Conservation (phyloP, 2,888 invertebrate species). For the Callyntrura guangdongensis region DNA sequence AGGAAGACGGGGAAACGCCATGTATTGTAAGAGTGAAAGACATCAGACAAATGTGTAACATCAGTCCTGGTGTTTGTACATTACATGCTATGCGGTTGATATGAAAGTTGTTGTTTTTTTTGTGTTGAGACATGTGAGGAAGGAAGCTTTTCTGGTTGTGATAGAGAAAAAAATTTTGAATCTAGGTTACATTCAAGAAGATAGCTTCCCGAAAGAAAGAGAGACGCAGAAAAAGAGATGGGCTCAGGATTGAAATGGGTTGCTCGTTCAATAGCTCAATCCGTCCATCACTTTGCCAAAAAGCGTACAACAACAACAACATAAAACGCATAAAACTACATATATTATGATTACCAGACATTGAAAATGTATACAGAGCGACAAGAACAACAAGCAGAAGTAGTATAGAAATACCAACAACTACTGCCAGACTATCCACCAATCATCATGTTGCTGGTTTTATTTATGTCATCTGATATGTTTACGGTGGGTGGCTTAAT, state of each 20-base stretch:
- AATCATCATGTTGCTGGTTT: conserved; percentile 23
- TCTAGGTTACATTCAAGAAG: conserved; percentile 76
- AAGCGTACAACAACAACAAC: conserved; percentile 54
- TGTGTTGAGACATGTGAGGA: conserved; percentile 43
- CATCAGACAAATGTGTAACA: conserved; percentile 58
- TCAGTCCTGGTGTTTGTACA: conserved; percentile 7
- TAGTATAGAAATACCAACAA: background rate
- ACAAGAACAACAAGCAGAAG: conserved; percentile 49
- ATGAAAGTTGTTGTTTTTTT: conserved; percentile 38
- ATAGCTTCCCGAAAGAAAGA: conserved; percentile 61
- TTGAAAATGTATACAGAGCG: conserved; percentile 18
- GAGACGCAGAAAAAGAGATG: background rate
- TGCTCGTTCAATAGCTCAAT: conserved; percentile 81
- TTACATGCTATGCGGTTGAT: background rate
- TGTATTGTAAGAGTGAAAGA: conserved; percentile 33
- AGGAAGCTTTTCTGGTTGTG: conserved; percentile 71
- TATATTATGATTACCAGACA: conserved; percentile 48
- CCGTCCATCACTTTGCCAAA: conserved; percentile 79
- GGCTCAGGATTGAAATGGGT: conserved; percentile 77
- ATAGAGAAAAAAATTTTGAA: conserved; percentile 50
- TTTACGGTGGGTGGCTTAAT: background rate
- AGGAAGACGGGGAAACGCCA: background rate
- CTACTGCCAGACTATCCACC: too few relatives aligned
- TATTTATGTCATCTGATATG: conserved; percentile 24
- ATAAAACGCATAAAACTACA: conserved; percentile 24